Conservation (phyloP, 2,888 invertebrate genomes). For the Cheilosia scutellata region DNA sequence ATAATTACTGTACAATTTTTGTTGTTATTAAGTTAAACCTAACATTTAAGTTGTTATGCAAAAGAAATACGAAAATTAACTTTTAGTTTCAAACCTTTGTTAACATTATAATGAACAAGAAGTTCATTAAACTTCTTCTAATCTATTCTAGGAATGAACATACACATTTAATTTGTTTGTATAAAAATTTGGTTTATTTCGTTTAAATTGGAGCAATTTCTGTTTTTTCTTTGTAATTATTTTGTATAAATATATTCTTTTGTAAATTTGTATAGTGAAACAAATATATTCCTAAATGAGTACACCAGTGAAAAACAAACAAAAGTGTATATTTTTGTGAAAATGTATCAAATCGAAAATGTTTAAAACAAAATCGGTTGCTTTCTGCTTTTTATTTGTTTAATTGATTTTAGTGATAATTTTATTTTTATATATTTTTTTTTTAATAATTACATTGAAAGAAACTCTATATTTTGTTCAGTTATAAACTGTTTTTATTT, state of each 20-base stretch:
- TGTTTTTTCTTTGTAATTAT: conserved; percentile 47
- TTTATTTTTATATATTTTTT: conserved; percentile 17
- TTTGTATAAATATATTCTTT: conserved; percentile 37
- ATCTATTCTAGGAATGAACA: conserved; percentile 18
- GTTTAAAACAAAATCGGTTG: conserved; percentile 68
- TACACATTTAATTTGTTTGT: conserved; percentile 33
- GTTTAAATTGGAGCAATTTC: conserved; percentile 35
- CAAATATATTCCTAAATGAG: conserved; percentile 35
- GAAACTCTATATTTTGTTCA: conserved; percentile 73
- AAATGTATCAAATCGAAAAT: conserved; percentile 53
- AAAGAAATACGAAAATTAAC: conserved; percentile 38
- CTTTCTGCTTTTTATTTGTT: conserved; percentile 58
- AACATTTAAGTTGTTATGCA: conserved; percentile 61
- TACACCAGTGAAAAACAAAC: conserved; percentile 24
- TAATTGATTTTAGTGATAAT: conserved; percentile 53
- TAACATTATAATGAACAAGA: conserved; percentile 14
- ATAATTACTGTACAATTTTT: conserved; percentile 60
- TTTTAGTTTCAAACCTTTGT: conserved; percentile 27
- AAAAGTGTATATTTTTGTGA: conserved; percentile 45
- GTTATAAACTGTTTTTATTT: conserved; percentile 76
- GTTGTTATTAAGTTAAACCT: conserved; percentile 50
- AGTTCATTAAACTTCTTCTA: conserved; percentile 13
- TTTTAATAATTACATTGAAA: conserved; percentile 66
- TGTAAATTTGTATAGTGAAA: conserved; percentile 61
- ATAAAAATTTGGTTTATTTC: conserved; percentile 39